Percentiles rank a stretch among this genome's conserved stretches.
phyloP scores from a whole-genome alignment of 2,888 invertebrate species.

The Coenonympha glycerion region DNA sequence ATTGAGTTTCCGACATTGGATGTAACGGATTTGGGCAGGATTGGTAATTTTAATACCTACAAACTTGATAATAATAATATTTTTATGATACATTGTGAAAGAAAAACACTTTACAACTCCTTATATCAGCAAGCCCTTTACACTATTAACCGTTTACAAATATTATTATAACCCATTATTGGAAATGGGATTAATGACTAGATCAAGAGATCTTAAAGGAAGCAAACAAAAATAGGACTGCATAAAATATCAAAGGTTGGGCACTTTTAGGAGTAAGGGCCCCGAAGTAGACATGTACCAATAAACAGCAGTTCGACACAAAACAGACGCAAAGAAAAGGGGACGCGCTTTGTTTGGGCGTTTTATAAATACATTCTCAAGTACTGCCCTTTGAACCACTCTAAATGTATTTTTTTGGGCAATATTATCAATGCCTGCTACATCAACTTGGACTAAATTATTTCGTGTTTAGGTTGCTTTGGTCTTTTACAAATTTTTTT shows the following conservation, averaged over 20 bases:
- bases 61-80: no score
- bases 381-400: conserved; percentile 43
- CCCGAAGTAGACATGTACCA: conserved; percentile 49
- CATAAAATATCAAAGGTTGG: conserved; percentile 48
- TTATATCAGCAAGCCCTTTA: no score
- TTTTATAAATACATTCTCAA: conserved; percentile 57
- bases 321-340: conserved; percentile 58
- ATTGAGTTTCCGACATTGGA: no score
- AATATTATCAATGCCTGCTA: not conserved
- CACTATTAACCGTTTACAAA: not conserved
- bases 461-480: not conserved
- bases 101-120: no score
- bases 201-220: conserved; percentile 27
- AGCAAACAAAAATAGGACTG: conserved; percentile 35
- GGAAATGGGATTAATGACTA: conserved; percentile 22
- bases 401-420: conserved; percentile 31
- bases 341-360: conserved; percentile 57
- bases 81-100: no score
- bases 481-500: not conserved
- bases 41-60: no score
- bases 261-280: conserved; percentile 40
- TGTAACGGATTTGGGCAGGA: no score
- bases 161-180: conserved; percentile 3
- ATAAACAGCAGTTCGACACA: conserved; percentile 66
- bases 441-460: not conserved